Evolutionary conservation across 1,140 invertebrate species (phyloP).

Genomic region (Brachionus plicatilis): DNA sequence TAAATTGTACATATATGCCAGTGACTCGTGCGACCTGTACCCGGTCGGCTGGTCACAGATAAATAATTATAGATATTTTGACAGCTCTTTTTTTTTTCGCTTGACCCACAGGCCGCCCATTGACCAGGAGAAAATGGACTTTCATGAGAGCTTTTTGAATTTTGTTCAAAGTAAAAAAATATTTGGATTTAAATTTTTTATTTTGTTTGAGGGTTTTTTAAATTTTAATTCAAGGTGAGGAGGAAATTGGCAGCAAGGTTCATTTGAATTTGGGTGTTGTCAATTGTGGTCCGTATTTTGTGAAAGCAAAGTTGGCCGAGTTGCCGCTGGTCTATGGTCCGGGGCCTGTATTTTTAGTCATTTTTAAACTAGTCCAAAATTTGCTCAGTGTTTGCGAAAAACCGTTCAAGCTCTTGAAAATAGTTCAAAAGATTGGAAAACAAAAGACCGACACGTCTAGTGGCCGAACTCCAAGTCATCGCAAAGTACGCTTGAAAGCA

Average conservation of each 20-base stretch:
- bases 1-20: slow-evolving; percentile 16
- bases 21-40: background rate
- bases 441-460: background rate
- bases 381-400: slow-evolving; percentile 2
- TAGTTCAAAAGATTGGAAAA: background rate
- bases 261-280: background rate
- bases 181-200: background rate
- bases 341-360: background rate
- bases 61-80: background rate
- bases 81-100: background rate
- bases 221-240: background rate
- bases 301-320: background rate
- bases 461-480: background rate
- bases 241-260: background rate
- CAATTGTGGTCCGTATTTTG: slow-evolving; percentile 5
- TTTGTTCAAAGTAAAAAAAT: slow-evolving; percentile 13
- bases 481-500: slow-evolving; percentile 12
- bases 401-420: slow-evolving; percentile 2
- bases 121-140: background rate
- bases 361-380: slow-evolving; percentile 15
- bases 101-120: background rate
- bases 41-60: background rate
- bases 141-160: background rate
- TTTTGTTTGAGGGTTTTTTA: background rate
- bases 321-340: background rate